Conservation (phyloP, 2,113 vertebrate species). For the Eulacestoma nigropectus region DNA sequence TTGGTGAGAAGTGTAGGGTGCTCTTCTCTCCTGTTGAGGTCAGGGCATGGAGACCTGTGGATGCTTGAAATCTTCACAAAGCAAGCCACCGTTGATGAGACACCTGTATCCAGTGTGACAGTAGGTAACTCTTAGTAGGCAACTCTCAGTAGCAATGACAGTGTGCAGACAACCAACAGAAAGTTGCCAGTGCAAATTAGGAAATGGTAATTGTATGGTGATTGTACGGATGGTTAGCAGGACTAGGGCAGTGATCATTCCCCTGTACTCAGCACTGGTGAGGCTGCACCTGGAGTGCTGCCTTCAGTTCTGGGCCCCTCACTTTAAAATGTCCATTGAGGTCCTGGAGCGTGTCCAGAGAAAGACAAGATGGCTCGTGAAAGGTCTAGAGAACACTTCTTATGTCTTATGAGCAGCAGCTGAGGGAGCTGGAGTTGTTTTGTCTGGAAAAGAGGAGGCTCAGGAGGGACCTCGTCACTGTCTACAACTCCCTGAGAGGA, state of each 20-base stretch:
- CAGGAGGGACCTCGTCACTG: not conserved
- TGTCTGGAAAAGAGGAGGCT: not conserved
- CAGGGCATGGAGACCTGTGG: not conserved
- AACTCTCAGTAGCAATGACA: not conserved
- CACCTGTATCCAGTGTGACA: not conserved
- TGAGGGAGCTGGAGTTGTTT: not conserved
- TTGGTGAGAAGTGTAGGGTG: not conserved
- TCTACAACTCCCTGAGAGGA: not conserved
- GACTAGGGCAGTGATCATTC: not conserved
- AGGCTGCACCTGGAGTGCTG: accelerated
- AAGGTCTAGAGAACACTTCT: not conserved
- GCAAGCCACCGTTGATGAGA: not conserved
- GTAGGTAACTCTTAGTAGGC: not conserved
- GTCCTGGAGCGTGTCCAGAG: not conserved
- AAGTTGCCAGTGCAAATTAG: not conserved
- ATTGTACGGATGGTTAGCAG: too few relatives aligned
- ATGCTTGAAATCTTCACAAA: not conserved
- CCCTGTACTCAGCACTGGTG: not conserved
- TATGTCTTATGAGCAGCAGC: not conserved
- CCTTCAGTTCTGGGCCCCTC: not conserved
- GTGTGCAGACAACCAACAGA: not conserved
- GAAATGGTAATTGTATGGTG: not conserved
- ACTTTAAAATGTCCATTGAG: not conserved
- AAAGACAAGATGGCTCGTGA: not conserved
- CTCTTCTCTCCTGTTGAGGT: not conserved